Base-by-base conservation (phyloP, 2,888 invertebrate species). In the Oxyscelio sp. region DNA sequence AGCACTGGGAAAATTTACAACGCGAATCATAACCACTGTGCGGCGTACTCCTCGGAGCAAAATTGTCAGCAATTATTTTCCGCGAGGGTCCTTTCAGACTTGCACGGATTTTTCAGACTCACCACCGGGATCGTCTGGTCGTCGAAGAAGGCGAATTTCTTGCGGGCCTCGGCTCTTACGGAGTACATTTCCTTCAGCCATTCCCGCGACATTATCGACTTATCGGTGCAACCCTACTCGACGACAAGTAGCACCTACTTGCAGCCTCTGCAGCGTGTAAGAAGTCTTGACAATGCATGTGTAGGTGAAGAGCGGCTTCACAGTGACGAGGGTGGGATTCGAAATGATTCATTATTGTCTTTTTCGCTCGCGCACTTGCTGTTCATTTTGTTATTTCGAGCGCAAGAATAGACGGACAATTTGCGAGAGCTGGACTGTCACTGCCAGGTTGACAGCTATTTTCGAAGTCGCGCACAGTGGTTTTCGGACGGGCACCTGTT, bases 111-210 rank as follows among this genome's bases (percentile, higher is more conserved):
- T 56, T 15, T 58, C 21, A 11, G 15, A 89, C 92, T 92, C 43
- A 92, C 92, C 58, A 89, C 71, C 3, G 90, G 77, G 15, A 85
- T 50, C 11, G 92, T 85, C 8, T 91, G 88, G 22, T 90, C 86
- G 63, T 92, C 92, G 43, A 83, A 74, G 19, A 88, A 88, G 17
- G 87, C 78, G 56, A 93, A 93, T 52, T 90, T 88, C 27, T 90
- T 87, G 6, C 88, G 77, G 27, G 93, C 93, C 17, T 92, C 90
- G 70, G 87, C 87, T 54, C 87, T n/a, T 86, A 86, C 0, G 86
- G 78, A 15, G 85, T 73, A 24, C n/a, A 87, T 86, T 27, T 88
- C 83, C 11, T 74, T 54, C 48, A 85, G 77, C 79, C 87, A 84
- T 58, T 87, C 85, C 24, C 71, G 87, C 52, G 89, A 89, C 91